phyloP scores from a whole-genome alignment of 2,113 vertebrate species.

The Chitala chitala region DNA sequence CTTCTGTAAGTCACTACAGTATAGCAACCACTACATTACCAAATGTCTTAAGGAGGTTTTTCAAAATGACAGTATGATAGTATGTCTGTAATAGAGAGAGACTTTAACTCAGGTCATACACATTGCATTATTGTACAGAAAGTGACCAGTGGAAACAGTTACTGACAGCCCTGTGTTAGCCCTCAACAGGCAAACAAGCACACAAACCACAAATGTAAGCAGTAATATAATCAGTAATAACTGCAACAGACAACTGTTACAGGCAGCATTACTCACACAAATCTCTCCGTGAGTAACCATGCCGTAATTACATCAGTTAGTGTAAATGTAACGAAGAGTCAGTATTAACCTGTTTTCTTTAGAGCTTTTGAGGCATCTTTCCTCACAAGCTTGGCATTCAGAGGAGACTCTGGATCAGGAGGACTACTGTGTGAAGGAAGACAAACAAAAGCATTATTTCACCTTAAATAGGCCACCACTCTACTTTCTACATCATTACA shows the following conservation, averaged over 20 bases:
- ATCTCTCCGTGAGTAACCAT: not conserved
- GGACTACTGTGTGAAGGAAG: conserved; percentile 56
- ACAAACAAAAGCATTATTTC: not conserved
- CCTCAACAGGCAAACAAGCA: not conserved
- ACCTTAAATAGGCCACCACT: not conserved
- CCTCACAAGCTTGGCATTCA: conserved; percentile 53
- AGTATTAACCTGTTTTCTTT: conserved; percentile 60
- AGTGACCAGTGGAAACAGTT: too few species aligned
- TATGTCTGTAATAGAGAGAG: too few species aligned
- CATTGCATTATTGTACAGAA: too few species aligned
- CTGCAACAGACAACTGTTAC: not conserved
- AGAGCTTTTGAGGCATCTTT: conserved; percentile 42
- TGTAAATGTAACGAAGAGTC: not conserved
- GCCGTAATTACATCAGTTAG: conserved; percentile 12
- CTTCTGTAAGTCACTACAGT: too few species aligned
- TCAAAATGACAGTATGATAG: too few species aligned
- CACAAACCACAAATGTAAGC: not conserved
- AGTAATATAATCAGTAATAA: not conserved
- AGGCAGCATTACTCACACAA: not conserved
- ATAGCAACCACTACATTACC: too few species aligned
- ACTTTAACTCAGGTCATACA: too few species aligned
- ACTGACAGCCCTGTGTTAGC: too few species aligned
- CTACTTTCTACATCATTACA: not conserved
- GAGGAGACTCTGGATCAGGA: conserved; percentile 62
- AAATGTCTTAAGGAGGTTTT: too few species aligned